Evolutionary conservation across 1,140 invertebrate genomes (phyloP), one percentile per base, ranked within the genome.

Genomic region (Drosophila obscura): DNA sequence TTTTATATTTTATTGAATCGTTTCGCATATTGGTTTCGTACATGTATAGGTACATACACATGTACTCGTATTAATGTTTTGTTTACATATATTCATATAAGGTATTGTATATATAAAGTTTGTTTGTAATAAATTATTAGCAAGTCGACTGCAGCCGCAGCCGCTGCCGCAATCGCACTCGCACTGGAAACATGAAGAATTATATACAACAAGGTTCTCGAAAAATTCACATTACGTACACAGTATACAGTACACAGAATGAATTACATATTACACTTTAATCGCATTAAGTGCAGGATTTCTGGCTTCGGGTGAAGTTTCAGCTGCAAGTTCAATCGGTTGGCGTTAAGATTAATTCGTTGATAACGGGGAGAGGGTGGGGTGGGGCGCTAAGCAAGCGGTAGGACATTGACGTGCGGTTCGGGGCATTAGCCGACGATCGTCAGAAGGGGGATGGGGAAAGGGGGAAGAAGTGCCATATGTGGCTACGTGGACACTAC

Each of bases 71-170:
- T 39, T 39, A 48, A 43, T 60, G 41, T 57, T 58, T 67, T 49
- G 50, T 57, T 45, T 69, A 49, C 69, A 41, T 41, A 57, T 64
- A 53, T 39, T 31, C 45, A 63, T 69, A 55, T 81, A 72, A 67
- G 35, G 39, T 63, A 65, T 72, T 68, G 35, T 53, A 67, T 72
- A 52, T 51, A 31, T 69, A 69, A 67, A 58, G 51, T 69, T 72
- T 69, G 41, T 56, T 69, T 80, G 73, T 51, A 85, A 87, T 87
- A 88, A 88, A 87, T 87, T 88, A 88, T 87, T 61, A 61, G 73
- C 73, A 65, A 82, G 73, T 61, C 28, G 73, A 41, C 46, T 67
- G 31, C 39, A 16, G 11, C 39, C 26, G 19, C 19, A 16, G 16
- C 16, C 1, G 16, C 16, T 16, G 16, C 16, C 1, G 16, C 19